Percentiles rank a stretch among this genome's conserved stretches.
These are phyloP conservation scores for Drosophila sturtevanti DNA, from an alignment of 1,140 invertebrate species.

Conservation along the genomic window DNA sequence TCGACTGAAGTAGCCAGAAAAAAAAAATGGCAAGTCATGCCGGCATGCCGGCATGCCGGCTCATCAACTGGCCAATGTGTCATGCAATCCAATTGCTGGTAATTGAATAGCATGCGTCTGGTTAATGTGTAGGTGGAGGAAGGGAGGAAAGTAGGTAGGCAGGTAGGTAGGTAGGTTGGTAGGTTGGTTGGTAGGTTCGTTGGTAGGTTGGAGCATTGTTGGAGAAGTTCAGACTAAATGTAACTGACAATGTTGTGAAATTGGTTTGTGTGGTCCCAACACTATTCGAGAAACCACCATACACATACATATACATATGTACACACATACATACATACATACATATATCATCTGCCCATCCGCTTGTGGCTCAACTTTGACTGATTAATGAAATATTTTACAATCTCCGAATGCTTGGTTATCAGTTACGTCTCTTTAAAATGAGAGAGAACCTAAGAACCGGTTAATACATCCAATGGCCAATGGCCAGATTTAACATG, in stretches of 20 bases:
- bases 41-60: not conserved
- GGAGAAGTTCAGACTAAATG: not conserved
- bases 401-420: not conserved
- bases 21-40: constrained; percentile 12
- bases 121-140: not conserved
- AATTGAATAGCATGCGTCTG: constrained; percentile 48
- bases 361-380: constrained; percentile 21
- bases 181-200: too few relatives aligned
- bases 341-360: not conserved
- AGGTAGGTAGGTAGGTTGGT: too few relatives aligned
- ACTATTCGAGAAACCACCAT: not conserved
- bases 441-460: not conserved
- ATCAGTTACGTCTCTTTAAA: not conserved
- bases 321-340: too few relatives aligned
- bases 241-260: constrained; percentile 66
- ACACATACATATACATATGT: too few relatives aligned
- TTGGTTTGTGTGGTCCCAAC: constrained; percentile 20
- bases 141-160: too few relatives aligned
- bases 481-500: constrained; percentile 35
- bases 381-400: constrained; percentile 43
- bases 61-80: constrained; percentile 48
- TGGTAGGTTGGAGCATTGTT: too few relatives aligned
- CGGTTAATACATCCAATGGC: constrained; percentile 13
- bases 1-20: constrained; percentile 1
- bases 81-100: constrained; percentile 47